phyloP scores from a whole-genome alignment of 53 echinoderm and acorn worm genomes.

The Echinarachnius parma region DNA sequence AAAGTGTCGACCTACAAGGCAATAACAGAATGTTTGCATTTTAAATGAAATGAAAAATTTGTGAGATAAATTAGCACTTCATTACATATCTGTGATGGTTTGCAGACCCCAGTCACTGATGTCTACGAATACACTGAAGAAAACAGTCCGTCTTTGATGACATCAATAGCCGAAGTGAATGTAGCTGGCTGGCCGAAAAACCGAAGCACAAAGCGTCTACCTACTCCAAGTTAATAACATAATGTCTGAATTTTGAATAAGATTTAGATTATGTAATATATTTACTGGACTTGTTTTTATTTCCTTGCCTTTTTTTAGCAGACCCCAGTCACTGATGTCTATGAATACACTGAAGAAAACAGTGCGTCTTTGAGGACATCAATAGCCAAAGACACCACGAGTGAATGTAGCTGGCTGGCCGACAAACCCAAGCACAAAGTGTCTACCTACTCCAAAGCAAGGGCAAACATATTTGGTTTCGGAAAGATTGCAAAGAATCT shows the following conservation, averaged over 20 bases:
- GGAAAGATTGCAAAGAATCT: slow-evolving; percentile 25
- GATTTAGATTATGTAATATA: background rate
- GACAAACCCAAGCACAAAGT: slow-evolving; percentile 40
- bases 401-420: slow-evolving; percentile 34
- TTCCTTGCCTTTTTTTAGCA: background rate
- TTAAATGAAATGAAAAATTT: background rate
- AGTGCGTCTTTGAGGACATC: slow-evolving; percentile 8
- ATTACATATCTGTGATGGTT: background rate
- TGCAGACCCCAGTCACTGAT: background rate
- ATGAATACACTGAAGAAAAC: slow-evolving; percentile 22
- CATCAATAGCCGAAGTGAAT: no score
- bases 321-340: background rate
- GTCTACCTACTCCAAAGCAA: slow-evolving; percentile 39
- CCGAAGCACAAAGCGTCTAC: slow-evolving; percentile 39
- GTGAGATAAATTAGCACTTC: background rate
- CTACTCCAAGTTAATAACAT: slow-evolving; percentile 22
- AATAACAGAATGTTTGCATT: no score
- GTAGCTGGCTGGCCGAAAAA: slow-evolving; percentile 31
- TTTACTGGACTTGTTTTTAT: background rate
- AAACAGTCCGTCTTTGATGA: no score
- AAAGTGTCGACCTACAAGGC: slow-evolving; percentile 42
- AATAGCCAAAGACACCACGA: background rate
- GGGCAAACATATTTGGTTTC: background rate
- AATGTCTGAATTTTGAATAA: no score
- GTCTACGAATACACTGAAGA: slow-evolving; percentile 27